Evolutionary conservation across 2,797 vertebrate species (phyloP).

Genomic region (Neostethus bicornis): DNA sequence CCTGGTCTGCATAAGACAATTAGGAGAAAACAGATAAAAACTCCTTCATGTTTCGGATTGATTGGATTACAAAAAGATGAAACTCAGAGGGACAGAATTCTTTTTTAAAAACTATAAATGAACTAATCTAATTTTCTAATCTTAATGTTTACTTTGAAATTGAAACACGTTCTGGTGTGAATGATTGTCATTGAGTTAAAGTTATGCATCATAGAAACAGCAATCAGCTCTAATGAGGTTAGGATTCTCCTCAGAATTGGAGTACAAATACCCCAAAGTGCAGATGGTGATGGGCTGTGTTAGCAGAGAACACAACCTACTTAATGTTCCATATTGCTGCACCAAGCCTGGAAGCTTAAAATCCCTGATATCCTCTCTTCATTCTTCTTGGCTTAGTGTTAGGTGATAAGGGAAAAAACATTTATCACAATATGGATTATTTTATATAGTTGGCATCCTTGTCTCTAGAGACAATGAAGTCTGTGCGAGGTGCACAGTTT

Average conservation of each 20-base stretch:
- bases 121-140: too few species aligned
- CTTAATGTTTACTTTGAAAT: too few species aligned
- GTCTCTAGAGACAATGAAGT: too few species aligned
- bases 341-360: constrained; percentile 27
- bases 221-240: constrained; percentile 27
- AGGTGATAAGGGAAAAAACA: too few species aligned
- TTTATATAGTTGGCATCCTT: too few species aligned
- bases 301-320: constrained; percentile 28
- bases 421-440: too few species aligned
- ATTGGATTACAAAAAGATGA: constrained; percentile 2
- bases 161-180: background rate
- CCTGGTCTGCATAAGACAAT: constrained; percentile 23
- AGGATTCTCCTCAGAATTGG: constrained; percentile 15
- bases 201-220: constrained; percentile 28
- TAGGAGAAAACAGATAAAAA: constrained; percentile 10
- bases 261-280: constrained; percentile 20
- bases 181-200: background rate
- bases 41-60: constrained; percentile 7
- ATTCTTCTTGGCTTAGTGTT: constrained; percentile 19
- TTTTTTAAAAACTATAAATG: too few species aligned
- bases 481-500: too few species aligned
- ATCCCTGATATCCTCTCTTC: constrained; percentile 28
- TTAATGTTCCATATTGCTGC: constrained; percentile 37
- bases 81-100: background rate
- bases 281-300: constrained; percentile 31